Evolutionary conservation across 1,140 invertebrate species (phyloP).

Genomic region (Drosophila kikkawai): DNA sequence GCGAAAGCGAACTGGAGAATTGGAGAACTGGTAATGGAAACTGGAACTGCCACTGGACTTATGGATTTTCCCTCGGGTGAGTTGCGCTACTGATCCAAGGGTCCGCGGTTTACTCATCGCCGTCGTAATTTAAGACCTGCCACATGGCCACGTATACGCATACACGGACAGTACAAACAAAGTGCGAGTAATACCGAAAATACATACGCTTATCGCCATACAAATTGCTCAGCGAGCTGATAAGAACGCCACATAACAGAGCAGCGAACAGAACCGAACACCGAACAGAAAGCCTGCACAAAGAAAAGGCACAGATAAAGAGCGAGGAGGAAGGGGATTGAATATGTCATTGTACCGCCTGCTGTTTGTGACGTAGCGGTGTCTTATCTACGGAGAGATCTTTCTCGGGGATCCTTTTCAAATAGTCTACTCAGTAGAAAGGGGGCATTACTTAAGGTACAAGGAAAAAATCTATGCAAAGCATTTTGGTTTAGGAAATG

Average conservation of each 20-base stretch:
- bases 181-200: conserved; percentile 71
- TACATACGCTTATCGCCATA: conserved; percentile 73
- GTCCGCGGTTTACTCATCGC: conserved; percentile 33
- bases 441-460: background rate
- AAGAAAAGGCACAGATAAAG: conserved; percentile 28
- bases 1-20: conserved; percentile 2
- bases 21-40: background rate
- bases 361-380: conserved; percentile 20
- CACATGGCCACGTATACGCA: conserved; percentile 65
- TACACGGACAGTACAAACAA: conserved; percentile 45
- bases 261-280: conserved; percentile 15
- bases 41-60: conserved; percentile 43
- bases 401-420: conserved; percentile 19
- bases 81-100: conserved; percentile 17
- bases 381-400: conserved; percentile 31
- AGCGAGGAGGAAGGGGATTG: background rate
- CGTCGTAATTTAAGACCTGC: conserved; percentile 57
- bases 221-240: conserved; percentile 60
- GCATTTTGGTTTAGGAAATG: no score
- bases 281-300: conserved; percentile 25
- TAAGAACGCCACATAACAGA: conserved; percentile 59
- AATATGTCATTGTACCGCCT: conserved; percentile 36
- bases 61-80: conserved; percentile 44
- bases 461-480: background rate
- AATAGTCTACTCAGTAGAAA: background rate